Percentiles rank a stretch among this genome's conserved stretches.
These are phyloP conservation scores for Drosophila micromelanica DNA, from an alignment of 1,140 invertebrate genomes.

Conservation along the genomic window DNA sequence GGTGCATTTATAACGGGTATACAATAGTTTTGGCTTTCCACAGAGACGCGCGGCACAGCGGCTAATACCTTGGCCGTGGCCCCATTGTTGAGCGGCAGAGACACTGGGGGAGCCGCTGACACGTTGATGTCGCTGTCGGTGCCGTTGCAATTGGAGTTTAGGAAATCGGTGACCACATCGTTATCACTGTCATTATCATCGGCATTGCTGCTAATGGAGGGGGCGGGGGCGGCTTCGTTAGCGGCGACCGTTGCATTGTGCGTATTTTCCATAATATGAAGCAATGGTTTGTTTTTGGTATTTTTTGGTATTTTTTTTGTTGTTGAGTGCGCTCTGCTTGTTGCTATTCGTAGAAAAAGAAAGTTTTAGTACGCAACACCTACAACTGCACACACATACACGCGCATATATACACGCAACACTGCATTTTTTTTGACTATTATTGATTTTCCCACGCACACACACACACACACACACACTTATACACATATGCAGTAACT, in stretches of 20 bases:
- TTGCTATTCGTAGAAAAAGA: constrained; percentile 68
- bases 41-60: constrained; percentile 31
- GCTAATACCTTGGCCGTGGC: constrained; percentile 27
- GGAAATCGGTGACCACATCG: constrained; percentile 83
- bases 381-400: constrained; percentile 34
- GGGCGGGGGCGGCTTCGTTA: constrained; percentile 7
- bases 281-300: constrained; percentile 26
- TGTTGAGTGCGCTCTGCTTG: constrained; percentile 35
- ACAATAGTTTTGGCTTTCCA: constrained; percentile 79
- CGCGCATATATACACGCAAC: constrained; percentile 21
- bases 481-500: constrained; percentile 1
- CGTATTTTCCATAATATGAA: constrained; percentile 62
- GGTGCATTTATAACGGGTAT: constrained; percentile 77
- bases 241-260: constrained; percentile 33
- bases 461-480: constrained; percentile 3
- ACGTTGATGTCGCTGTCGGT: constrained; percentile 25
- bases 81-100: constrained; percentile 33
- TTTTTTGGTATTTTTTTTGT: constrained; percentile 44
- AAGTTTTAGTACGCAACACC: constrained; percentile 75
- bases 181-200: constrained; percentile 78
- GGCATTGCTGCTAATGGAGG: constrained; percentile 27
- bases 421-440: constrained; percentile 51
- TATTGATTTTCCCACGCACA: constrained; percentile 72
- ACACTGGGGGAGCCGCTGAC: constrained; percentile 19
- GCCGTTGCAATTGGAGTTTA: constrained; percentile 71